Evolutionary conservation across 2,113 vertebrate genomes (phyloP).

Genomic region (Equus quagga): DNA sequence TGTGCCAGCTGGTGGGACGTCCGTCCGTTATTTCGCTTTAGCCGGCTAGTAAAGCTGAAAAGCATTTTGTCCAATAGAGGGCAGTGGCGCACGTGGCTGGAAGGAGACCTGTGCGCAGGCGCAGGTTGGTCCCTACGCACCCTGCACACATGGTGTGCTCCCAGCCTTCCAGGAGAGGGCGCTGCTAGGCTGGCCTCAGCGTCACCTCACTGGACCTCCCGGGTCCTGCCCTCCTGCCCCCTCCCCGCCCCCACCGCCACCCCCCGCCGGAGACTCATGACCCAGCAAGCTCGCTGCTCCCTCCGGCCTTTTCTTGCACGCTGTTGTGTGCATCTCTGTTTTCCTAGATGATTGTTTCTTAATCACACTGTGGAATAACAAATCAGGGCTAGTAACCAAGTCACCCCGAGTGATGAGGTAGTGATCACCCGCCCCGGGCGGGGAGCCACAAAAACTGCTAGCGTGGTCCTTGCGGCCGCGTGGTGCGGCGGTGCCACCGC

Average conservation of each 20-base stretch:
- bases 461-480: not conserved
- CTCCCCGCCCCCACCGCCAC: too few relatives aligned
- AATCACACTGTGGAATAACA: conserved; percentile 23
- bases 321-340: not conserved
- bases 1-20: not conserved
- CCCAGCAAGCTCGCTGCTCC: not conserved
- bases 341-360: conserved; percentile 24
- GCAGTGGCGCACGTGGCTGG: not conserved
- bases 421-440: not conserved
- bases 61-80: conserved; percentile 44
- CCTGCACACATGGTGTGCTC: not conserved
- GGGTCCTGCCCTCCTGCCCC: not conserved
- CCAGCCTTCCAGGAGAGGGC: conserved; percentile 64
- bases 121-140: rapidly evolving
- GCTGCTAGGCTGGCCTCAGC: not conserved
- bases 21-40: rapidly evolving
- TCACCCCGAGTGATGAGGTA: not conserved
- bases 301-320: not conserved
- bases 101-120: rapidly evolving
- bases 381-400: not conserved
- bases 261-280: not conserved
- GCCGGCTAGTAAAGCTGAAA: not conserved
- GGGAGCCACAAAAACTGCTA: not conserved
- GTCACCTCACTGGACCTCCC: rapidly evolving
- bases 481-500: not conserved